Evolutionary conservation across 92 coral and sea anemone genomes (phyloP).

Genomic region (Ricordea florida): DNA sequence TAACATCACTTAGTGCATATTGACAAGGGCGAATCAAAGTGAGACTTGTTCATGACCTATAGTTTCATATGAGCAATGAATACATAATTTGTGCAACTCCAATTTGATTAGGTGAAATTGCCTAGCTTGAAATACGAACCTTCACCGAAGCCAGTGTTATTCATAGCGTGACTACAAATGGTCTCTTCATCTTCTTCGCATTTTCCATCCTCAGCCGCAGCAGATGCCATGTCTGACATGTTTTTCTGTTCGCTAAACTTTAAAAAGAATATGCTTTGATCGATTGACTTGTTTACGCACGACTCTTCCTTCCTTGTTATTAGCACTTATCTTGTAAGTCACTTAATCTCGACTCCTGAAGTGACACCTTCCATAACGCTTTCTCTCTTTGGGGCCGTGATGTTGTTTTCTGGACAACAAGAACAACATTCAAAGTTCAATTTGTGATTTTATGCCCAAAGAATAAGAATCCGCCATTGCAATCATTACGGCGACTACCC

Average conservation of each 20-base stretch:
- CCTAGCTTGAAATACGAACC: conserved; percentile 2
- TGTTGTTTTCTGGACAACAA: too few relatives aligned
- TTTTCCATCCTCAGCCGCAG: conserved; percentile 4
- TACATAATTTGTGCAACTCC: too few relatives aligned
- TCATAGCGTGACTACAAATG: not conserved
- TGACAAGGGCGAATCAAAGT: too few relatives aligned
- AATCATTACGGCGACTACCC: too few relatives aligned
- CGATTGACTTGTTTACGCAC: conserved; percentile 4
- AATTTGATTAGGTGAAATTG: too few relatives aligned
- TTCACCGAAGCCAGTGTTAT: not conserved
- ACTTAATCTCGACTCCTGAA: not conserved
- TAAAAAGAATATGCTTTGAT: too few relatives aligned
- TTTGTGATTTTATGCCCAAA: too few relatives aligned
- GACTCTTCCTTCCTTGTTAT: not conserved
- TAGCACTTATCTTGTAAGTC: not conserved
- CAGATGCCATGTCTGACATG: conserved; percentile 25
- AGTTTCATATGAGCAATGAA: not conserved
- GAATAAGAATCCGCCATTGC: too few relatives aligned
- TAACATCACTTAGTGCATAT: not conserved
- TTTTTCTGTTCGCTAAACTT: too few relatives aligned
- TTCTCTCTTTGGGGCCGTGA: not conserved
- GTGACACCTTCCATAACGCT: not conserved
- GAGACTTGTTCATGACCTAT: too few relatives aligned
- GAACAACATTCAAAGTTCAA: too few relatives aligned
- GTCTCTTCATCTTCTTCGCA: conserved; percentile 31